phyloP scores from a whole-genome alignment of 2,113 vertebrate genomes.

The Ctenodactylus gundi region DNA sequence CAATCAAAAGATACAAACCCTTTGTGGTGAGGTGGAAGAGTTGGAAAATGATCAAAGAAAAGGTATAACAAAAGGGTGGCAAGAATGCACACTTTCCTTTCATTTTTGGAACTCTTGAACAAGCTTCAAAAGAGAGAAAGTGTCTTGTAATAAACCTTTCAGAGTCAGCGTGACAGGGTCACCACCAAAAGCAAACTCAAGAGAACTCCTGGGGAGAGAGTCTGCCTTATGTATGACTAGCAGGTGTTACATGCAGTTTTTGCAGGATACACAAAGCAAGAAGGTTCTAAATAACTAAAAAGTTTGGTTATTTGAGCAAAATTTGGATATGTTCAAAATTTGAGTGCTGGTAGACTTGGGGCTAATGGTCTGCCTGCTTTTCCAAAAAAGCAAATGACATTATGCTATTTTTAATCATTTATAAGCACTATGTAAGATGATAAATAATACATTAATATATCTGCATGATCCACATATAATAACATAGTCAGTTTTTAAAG shows the following conservation, averaged over 20 bases:
- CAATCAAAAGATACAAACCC: not conserved
- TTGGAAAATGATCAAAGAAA: not conserved
- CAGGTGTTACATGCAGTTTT: not conserved
- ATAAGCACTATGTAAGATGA: not conserved
- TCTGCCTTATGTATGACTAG: not conserved
- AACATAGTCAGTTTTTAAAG: not conserved
- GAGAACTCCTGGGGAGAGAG: not conserved
- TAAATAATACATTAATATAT: conserved; percentile 21
- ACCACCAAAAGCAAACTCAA: not conserved
- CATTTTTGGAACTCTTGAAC: not conserved
- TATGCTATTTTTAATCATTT: not conserved
- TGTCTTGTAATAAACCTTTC: not conserved
- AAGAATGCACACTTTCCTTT: not conserved
- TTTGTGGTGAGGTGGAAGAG: not conserved
- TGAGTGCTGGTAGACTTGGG: not conserved
- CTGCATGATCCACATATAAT: not conserved
- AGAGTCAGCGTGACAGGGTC: not conserved
- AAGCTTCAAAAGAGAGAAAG: not conserved
- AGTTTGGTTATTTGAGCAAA: not conserved
- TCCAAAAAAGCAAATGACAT: not conserved
- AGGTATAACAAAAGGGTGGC: not conserved
- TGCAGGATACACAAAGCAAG: not conserved
- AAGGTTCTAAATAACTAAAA: not conserved
- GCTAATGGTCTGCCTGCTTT: not conserved
- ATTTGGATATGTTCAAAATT: not conserved